Evolutionary conservation across 2,797 vertebrate species (phyloP), one percentile per base, ranked within the genome.

Genomic region (Poecilia picta): DNA sequence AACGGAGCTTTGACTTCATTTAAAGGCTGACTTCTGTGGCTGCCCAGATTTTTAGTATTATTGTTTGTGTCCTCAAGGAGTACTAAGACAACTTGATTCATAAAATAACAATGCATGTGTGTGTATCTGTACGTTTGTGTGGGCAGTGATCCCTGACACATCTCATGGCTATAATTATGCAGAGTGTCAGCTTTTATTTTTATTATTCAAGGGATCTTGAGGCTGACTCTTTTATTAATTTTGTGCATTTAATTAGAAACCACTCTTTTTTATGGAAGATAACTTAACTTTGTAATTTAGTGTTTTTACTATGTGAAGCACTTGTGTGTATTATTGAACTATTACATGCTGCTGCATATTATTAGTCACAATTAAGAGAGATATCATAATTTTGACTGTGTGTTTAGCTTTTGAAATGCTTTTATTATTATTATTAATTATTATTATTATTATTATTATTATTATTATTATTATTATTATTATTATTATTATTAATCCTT

Each of bases 1-100:
- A 85, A 75, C 80, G 81, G 77, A 87, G 84, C 77, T 80, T 75
- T 81, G 73, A 82, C 85, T 83, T 80, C 81, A 72, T 84, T 91
- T 80, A 79, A 90, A 81, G 72, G 66, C 2, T 70, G 73, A 81
- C 80, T 43, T 75, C 82, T 85, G 71, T 84, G 75, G 64, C 64
- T 51, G 64, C 36, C 43, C 70, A 72, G 3, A 64, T 62, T 73
- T 62, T 66, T 12, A 73, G 28, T 62, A 28, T 43, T 53, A 20
- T 57, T 53, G 15, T 80, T 64, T 72, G 25, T 78, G 43, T 79
- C 28, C 68, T 72, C 1, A 73, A 81, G 73, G 62, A 86, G 47
- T 49, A 51, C 66, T 72, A 72, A 86, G 87, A 79, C 62, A 85
- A 72, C 71, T 78, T 80, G 68, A 45, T 72, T 64, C 23, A 46